phyloP scores from a whole-genome alignment of 92 coral and sea anemone species.

The Micromussa lordhowensis region DNA sequence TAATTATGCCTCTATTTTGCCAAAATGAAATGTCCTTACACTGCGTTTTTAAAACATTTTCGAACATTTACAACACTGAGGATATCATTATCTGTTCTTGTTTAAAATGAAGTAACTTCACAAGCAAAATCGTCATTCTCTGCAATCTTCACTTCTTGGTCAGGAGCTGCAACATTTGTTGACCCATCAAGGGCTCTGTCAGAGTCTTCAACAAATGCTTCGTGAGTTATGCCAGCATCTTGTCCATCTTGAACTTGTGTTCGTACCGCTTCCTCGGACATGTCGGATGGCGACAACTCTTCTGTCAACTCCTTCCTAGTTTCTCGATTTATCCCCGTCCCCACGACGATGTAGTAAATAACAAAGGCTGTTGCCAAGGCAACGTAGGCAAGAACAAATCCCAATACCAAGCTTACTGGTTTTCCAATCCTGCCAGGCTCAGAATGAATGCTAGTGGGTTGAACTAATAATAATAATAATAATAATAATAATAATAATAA shows the following conservation, averaged over 20 bases:
- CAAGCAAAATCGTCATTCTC: not conserved
- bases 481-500: no score
- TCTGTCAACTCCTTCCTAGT: not conserved
- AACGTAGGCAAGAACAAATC: no score
- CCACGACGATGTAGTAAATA: no score
- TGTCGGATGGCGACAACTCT: not conserved
- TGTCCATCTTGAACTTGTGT: not conserved
- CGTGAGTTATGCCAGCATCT: conserved; percentile 31
- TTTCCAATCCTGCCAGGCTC: not conserved
- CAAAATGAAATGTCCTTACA: no score
- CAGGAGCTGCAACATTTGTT: no score
- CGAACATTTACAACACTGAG: not conserved
- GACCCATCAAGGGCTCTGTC: no score
- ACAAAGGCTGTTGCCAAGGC: no score
- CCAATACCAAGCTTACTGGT: no score
- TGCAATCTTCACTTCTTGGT: not conserved
- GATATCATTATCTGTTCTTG: not conserved
- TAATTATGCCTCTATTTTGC: no score
- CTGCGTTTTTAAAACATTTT: not conserved
- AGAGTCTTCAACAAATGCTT: conserved; percentile 17
- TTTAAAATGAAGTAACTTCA: not conserved
- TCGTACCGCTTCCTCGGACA: not conserved
- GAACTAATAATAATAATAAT: no score
- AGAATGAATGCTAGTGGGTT: no score
- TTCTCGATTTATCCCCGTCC: not conserved